Evolutionary conservation across 2,888 invertebrate species (phyloP).

Genomic region (Drosophila siamana): DNA sequence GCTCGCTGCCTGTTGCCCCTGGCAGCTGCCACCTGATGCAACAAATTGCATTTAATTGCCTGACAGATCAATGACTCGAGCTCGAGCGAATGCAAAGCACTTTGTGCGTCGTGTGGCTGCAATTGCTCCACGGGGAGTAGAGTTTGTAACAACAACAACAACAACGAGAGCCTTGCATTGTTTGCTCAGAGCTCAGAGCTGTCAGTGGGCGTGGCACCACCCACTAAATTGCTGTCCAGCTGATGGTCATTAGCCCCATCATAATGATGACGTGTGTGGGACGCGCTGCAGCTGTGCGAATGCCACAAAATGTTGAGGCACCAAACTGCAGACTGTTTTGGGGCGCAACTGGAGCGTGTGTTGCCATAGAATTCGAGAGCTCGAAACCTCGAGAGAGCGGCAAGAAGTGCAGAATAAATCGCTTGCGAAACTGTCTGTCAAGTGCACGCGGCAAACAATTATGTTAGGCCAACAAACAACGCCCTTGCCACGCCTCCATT

Average conservation of each 20-base stretch:
- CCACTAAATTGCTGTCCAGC: constrained; percentile 4
- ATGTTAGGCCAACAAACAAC: constrained; percentile 33
- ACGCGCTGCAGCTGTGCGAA: constrained; percentile 12
- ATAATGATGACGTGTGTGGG: constrained; percentile 20
- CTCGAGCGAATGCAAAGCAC: constrained; percentile 15
- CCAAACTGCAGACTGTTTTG: constrained; percentile 11
- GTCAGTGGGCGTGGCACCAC: not conserved
- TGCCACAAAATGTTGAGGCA: constrained; percentile 11
- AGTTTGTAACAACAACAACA: too few species aligned
- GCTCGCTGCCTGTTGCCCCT: not conserved
- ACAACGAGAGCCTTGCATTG: constrained; percentile 1
- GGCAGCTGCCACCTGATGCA: constrained; percentile 8
- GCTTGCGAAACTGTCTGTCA: constrained; percentile 69
- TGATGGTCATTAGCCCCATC: constrained; percentile 21
- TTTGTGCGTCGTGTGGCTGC: constrained; percentile 19
- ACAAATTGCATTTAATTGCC: constrained; percentile 73
- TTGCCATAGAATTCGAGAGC: constrained; percentile 8
- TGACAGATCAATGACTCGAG: constrained; percentile 45
- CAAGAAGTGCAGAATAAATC: constrained; percentile 51
- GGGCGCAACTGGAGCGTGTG: constrained; percentile 38
- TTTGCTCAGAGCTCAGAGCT: not conserved
- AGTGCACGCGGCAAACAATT: constrained; percentile 67
- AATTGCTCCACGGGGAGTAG: constrained; percentile 13
- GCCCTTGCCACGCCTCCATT: not conserved
- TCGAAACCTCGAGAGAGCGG: too few species aligned